Conservation (phyloP, 1,140 invertebrate genomes). For the Drosophila teissieri region DNA sequence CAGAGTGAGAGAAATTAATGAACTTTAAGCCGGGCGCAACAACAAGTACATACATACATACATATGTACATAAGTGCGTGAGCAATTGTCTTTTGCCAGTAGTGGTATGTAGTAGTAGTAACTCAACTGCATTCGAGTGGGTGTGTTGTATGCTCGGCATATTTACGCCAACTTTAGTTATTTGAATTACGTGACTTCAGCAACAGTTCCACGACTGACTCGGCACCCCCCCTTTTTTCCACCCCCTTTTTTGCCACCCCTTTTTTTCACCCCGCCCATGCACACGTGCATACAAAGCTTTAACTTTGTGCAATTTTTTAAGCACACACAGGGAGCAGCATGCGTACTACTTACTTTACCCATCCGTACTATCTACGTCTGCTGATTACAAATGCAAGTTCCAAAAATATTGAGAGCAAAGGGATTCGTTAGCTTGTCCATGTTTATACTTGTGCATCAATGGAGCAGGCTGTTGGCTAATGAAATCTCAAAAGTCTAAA, state of each 20-base stretch:
- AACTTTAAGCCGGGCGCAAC: conserved; percentile 46
- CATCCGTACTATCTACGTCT: conserved; percentile 57
- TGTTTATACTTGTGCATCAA: neutral
- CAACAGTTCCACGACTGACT: conserved; percentile 79
- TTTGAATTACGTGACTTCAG: conserved; percentile 82
- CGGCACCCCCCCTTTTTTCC: conserved; percentile 17
- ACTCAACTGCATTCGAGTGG: conserved; percentile 44
- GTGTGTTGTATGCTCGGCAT: conserved; percentile 62
- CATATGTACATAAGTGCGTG: too few species aligned
- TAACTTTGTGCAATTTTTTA: conserved; percentile 65
- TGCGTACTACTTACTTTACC: conserved; percentile 58
- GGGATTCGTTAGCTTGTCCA: neutral
- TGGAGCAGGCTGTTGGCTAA: neutral
- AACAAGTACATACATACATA: too few species aligned
- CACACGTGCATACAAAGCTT: conserved; percentile 26
- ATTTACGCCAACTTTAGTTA: conserved; percentile 83
- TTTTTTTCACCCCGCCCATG: conserved; percentile 13
- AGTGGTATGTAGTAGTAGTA: neutral
- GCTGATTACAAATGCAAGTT: conserved; percentile 78
- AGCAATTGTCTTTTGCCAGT: conserved; percentile 65
- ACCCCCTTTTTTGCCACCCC: neutral
- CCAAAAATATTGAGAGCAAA: conserved; percentile 52
- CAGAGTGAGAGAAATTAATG: conserved; percentile 39
- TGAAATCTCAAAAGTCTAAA: neutral
- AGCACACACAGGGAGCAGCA: conserved; percentile 42